Percentiles rank a stretch among this genome's conserved stretches.
Conservation (phyloP, 2,888 invertebrate genomes). For the Baronia brevicornis region DNA sequence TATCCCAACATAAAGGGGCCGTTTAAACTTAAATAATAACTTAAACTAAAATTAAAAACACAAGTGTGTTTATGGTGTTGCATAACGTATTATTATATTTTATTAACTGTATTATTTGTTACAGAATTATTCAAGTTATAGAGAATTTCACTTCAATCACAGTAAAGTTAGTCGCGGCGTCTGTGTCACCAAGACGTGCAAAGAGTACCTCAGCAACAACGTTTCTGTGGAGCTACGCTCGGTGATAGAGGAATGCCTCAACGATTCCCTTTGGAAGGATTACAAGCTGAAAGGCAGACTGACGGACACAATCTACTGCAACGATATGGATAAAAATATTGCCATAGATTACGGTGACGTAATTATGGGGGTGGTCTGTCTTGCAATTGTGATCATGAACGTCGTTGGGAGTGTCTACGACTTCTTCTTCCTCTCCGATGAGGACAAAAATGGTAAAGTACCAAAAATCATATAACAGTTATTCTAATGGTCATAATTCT, state of each 20-base stretch:
- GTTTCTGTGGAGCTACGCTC: slow-evolving; percentile 18
- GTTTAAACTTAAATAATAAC: no score
- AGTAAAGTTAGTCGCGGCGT: slow-evolving; percentile 26
- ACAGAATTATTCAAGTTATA: slow-evolving; percentile 30
- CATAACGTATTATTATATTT: neutral
- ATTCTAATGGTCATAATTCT: no score
- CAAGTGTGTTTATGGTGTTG: no score
- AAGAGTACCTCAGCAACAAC: slow-evolving; percentile 16
- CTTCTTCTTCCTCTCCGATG: slow-evolving; percentile 8
- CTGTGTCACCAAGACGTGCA: slow-evolving; percentile 28
- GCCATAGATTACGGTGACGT: slow-evolving; percentile 39
- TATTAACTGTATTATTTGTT: slow-evolving; percentile 12
- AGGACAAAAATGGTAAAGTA: slow-evolving; percentile 13
- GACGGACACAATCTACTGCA: slow-evolving; percentile 37
- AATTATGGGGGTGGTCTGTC: slow-evolving; percentile 35
- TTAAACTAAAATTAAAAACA: no score
- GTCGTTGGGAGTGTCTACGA: slow-evolving; percentile 49
- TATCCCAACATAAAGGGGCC: no score
- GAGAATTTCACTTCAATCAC: slow-evolving; percentile 28
- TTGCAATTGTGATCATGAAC: slow-evolving; percentile 40
- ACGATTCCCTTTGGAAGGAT: slow-evolving; percentile 35
- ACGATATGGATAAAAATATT: slow-evolving; percentile 26
- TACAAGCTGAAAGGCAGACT: slow-evolving; percentile 42
- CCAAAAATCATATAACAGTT: no score
- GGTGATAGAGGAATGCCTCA: slow-evolving; percentile 32